A percentile compares a stretch with the other conserved stretches of the same genome.
These are phyloP conservation scores for Protosalanx chinensis DNA, from an alignment of 2,797 vertebrate species.

Conservation along the genomic window DNA sequence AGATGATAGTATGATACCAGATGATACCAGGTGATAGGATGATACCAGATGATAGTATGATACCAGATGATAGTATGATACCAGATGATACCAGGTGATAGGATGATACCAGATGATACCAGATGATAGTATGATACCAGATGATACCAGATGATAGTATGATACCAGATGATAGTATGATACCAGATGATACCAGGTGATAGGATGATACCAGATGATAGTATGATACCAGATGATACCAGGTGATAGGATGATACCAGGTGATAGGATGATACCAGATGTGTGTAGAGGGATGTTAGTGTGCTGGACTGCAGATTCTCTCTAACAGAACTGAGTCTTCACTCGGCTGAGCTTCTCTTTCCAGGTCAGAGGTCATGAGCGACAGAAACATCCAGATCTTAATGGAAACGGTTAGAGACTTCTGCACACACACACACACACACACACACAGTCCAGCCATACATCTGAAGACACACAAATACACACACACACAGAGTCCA, in stretches of 20 bases:
- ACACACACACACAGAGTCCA: too few relatives aligned
- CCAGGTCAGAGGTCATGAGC: slow-evolving; percentile 13
- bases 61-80: too few relatives aligned
- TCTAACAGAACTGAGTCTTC: background rate
- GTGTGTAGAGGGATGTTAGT: background rate
- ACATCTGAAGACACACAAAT: background rate
- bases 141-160: too few relatives aligned
- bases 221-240: background rate
- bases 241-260: background rate
- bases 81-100: too few relatives aligned
- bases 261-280: background rate
- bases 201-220: too few relatives aligned
- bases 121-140: background rate
- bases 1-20: background rate
- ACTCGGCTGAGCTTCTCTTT: slow-evolving; percentile 5
- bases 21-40: too few relatives aligned
- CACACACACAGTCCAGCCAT: background rate
- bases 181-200: too few relatives aligned
- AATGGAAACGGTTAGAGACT: background rate
- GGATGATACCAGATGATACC: too few relatives aligned
- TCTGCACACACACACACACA: too few relatives aligned
- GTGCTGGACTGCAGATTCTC: background rate
- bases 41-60: too few relatives aligned
- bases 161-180: too few relatives aligned
- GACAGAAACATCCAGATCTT: background rate